Conservation (phyloP, 1,140 invertebrate genomes). For the Zaprionus capensis region DNA sequence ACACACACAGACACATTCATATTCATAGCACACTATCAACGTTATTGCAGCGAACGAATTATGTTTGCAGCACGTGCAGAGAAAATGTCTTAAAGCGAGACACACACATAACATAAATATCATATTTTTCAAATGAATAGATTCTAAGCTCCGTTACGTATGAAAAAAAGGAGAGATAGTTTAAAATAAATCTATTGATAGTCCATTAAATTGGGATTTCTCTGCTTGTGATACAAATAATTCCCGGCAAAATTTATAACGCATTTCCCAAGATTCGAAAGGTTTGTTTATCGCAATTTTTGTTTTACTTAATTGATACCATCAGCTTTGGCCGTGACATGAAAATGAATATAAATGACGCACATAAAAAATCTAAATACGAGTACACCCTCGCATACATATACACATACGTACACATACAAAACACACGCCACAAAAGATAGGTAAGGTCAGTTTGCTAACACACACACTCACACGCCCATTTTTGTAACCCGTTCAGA, state of each 20-base stretch:
- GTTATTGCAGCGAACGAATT: constrained; percentile 39
- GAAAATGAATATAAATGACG: constrained; percentile 63
- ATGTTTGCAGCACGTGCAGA: constrained; percentile 33
- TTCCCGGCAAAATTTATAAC: too few relatives aligned
- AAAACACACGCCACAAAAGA: constrained; percentile 14
- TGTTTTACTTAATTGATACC: constrained; percentile 55
- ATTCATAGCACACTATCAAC: constrained; percentile 18
- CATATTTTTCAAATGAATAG: constrained; percentile 24
- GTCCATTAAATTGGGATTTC: too few relatives aligned
- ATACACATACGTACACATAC: not conserved
- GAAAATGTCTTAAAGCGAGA: not conserved
- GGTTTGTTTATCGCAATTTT: constrained; percentile 29
- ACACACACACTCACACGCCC: not conserved
- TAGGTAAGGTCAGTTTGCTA: constrained; percentile 59
- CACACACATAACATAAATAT: not conserved
- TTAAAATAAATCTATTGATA: too few relatives aligned
- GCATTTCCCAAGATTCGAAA: not conserved
- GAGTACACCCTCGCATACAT: not conserved
- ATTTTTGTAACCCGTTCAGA: constrained; percentile 19
- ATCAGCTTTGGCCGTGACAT: constrained; percentile 62
- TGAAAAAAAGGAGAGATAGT: too few relatives aligned
- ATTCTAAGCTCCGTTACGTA: too few relatives aligned
- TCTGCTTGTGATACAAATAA: too few relatives aligned
- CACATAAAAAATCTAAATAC: constrained; percentile 15
- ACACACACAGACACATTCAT: constrained; percentile 5